phyloP scores from a whole-genome alignment of 2,113 vertebrate species.

The Opisthocomus hoazin region DNA sequence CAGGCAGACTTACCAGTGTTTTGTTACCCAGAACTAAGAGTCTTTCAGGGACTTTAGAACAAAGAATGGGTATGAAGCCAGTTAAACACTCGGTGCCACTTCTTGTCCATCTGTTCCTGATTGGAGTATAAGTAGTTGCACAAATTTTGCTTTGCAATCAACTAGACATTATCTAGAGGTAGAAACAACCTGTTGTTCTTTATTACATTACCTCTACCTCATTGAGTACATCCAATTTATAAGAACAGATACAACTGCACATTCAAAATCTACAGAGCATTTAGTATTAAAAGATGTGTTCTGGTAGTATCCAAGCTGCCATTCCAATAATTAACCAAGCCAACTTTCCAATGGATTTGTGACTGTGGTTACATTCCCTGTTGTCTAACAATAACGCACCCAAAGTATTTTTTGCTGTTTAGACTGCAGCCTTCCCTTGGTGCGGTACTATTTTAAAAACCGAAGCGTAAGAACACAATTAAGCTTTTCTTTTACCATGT shows the following conservation, averaged over 20 bases:
- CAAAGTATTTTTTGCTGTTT: neutral
- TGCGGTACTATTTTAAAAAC: neutral
- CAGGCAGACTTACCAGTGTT: slow-evolving; percentile 43
- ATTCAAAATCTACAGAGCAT: neutral
- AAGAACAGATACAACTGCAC: neutral
- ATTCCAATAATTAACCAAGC: neutral
- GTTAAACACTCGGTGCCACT: slow-evolving; percentile 51
- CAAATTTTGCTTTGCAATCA: neutral
- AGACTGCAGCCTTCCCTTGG: neutral
- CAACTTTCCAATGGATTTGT: neutral
- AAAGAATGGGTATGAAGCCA: slow-evolving; percentile 56
- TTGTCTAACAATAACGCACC: neutral
- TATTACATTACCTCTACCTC: neutral
- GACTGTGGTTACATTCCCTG: neutral
- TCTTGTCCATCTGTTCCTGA: slow-evolving; percentile 49
- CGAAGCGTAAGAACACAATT: neutral
- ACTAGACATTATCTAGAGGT: neutral
- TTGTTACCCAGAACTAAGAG: slow-evolving; percentile 46
- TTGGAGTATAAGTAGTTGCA: neutral
- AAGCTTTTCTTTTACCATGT: neutral
- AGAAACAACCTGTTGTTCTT: neutral
- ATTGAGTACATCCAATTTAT: neutral
- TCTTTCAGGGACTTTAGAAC: slow-evolving; percentile 49
- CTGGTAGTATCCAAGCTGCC: neutral
- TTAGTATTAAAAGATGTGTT: neutral